phyloP scores from a whole-genome alignment of 2,888 invertebrate species.

The Megalurothrips usitatus region DNA sequence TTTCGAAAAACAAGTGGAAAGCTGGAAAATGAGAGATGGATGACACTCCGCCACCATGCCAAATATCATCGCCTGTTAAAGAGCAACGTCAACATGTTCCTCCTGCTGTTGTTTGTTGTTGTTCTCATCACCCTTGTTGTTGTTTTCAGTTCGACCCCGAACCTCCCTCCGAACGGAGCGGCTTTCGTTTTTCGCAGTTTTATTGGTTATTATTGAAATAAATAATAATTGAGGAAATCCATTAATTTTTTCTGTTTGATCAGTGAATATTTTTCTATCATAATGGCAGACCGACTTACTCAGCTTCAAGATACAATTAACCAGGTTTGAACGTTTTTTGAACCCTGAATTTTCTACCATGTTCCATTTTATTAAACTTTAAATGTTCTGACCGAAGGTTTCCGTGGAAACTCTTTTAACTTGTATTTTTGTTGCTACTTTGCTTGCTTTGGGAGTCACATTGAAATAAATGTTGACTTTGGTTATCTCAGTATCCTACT shows the following conservation, averaged over 20 bases:
- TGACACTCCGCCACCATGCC: too few relatives aligned
- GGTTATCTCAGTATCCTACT: conserved; percentile 31
- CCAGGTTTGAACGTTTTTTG: conserved; percentile 55
- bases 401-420: not conserved
- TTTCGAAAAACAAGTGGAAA: too few relatives aligned
- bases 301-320: conserved; percentile 95
- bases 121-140: too few relatives aligned
- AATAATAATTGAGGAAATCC: not conserved
- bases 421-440: not conserved
- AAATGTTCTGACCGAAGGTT: not conserved
- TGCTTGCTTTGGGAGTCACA: not conserved
- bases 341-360: not conserved
- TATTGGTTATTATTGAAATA: not conserved
- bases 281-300: conserved; percentile 89
- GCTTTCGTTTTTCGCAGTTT: not conserved
- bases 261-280: conserved; percentile 31
- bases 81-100: too few relatives aligned
- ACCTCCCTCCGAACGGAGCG: not conserved
- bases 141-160: too few relatives aligned
- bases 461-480: conserved; percentile 18
- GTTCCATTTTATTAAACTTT: not conserved
- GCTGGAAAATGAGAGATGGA: too few relatives aligned
- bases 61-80: too few relatives aligned
- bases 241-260: not conserved
- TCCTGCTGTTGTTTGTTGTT: too few relatives aligned